phyloP scores from a whole-genome alignment of 2,797 vertebrate genomes.

The Chloroceryle amazona region DNA sequence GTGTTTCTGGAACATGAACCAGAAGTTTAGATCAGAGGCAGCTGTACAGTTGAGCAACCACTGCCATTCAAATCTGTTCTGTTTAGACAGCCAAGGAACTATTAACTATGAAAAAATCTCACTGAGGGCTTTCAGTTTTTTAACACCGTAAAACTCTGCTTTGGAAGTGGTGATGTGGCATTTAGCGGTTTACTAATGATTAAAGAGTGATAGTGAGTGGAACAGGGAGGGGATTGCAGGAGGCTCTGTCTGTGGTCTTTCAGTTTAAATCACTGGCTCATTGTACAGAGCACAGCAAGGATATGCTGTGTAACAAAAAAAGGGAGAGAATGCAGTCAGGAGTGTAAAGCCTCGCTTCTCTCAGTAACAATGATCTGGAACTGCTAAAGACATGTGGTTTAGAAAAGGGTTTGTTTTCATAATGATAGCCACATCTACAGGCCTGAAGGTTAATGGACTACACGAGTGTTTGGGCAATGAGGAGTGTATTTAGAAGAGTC shows the following conservation, averaged over 20 bases:
- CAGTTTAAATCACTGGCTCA: accelerated
- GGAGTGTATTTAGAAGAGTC: not conserved
- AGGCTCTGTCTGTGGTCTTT: not conserved
- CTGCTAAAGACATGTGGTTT: not conserved
- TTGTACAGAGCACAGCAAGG: not conserved
- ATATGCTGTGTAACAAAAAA: accelerated
- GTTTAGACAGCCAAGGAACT: not conserved
- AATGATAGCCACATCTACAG: not conserved
- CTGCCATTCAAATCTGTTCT: not conserved
- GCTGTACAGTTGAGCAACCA: not conserved
- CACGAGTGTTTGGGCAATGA: not conserved
- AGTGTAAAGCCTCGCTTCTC: not conserved
- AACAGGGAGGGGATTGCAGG: not conserved
- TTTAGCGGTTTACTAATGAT: not conserved
- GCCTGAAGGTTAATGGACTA: not conserved
- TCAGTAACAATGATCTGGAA: not conserved
- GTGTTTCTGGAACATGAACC: not conserved
- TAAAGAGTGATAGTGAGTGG: not conserved
- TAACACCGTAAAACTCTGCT: not conserved
- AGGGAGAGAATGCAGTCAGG: not conserved
- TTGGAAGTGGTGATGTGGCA: not conserved
- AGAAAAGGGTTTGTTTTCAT: not conserved
- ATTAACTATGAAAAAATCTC: not conserved
- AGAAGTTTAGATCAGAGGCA: not conserved
- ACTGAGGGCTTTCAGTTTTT: not conserved